Base-by-base conservation (phyloP, 2,888 invertebrate genomes). In the Eupithecia centaureata region DNA sequence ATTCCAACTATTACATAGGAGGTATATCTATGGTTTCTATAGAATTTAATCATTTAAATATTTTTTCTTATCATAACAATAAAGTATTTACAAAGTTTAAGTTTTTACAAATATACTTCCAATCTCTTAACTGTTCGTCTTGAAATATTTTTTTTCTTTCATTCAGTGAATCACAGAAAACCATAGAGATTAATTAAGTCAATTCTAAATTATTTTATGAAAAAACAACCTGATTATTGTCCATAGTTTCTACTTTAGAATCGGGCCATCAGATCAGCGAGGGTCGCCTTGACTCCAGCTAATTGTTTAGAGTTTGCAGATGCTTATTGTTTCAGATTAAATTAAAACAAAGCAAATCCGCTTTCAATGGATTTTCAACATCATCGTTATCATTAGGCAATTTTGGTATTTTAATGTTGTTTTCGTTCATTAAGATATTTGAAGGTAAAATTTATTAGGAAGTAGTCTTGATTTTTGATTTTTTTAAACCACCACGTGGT, bases 191-290 rank as follows among this genome's bases (percentile, higher is more conserved):
- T n/a, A n/a, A n/a, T n/a, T n/a, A n/a, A n/a, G n/a, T n/a, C n/a
- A n/a, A n/a, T n/a, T n/a, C n/a, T n/a, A n/a, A n/a, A n/a, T n/a
- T n/a, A n/a, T n/a, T n/a, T n/a, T n/a, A n/a, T n/a, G n/a, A n/a
- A n/a, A n/a, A n/a, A n/a, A n/a, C n/a, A n/a, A n/a, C n/a, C n/a
- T n/a, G n/a, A n/a, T 54, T 54, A 28, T 54, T 27, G n/a, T 25
- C 4, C 7, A n/a, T 15, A 2, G 30, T 56, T 56, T 47, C 22
- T 42, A 42, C 28, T 27, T n/a, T 8, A 56, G 54, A 56, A 56
- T 56, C 54, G 5, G 57, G 12, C 57, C 32, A 52, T 81, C 79
- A 79, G 81, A 84, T 88, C 87, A 82, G 74, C 70, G 79, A 79
- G 77, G 84, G 82, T 61, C 65, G 63, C 64, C 54, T 72, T 73